Percentiles rank a stretch among this genome's conserved stretches.
Evolutionary conservation across 2,113 vertebrate genomes (phyloP).

Genomic region (Sterna hirundo): DNA sequence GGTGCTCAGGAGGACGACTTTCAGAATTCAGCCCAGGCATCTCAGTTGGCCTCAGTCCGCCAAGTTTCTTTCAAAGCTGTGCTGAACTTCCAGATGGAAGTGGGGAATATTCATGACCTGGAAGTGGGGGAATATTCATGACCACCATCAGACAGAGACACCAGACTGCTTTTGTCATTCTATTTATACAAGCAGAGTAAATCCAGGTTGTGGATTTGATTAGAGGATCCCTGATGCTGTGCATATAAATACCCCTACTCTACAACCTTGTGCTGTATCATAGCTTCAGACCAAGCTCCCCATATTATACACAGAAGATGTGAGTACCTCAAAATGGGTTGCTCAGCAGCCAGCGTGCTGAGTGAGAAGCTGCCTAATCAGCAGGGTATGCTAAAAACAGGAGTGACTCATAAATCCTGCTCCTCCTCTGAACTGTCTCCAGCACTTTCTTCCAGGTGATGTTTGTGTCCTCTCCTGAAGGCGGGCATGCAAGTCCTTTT

Average conservation of each 20-base stretch:
- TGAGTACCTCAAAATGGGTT: background rate
- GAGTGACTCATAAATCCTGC: conserved; percentile 5
- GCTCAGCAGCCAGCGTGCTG: background rate
- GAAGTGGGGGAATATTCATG: background rate
- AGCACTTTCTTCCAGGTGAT: background rate
- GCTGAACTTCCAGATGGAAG: background rate
- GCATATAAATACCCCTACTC: background rate
- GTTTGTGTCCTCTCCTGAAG: background rate
- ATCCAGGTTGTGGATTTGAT: background rate
- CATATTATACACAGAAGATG: background rate
- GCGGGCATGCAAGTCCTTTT: background rate
- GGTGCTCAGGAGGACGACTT: background rate
- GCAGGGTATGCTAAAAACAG: background rate
- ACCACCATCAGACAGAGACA: background rate
- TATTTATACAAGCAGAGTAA: background rate
- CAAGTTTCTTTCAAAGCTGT: background rate
- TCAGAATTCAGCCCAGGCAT: background rate
- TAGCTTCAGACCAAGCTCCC: background rate
- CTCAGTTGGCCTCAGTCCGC: background rate
- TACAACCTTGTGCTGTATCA: background rate
- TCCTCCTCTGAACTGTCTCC: background rate
- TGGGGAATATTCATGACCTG: background rate
- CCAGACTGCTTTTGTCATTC: background rate
- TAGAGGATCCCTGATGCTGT: background rate
- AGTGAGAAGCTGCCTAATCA: conserved; percentile 13